These are phyloP conservation scores for Lepidocyrtoides sp. DNA, from an alignment of 2,888 invertebrate species.

Conservation along the genomic window DNA sequence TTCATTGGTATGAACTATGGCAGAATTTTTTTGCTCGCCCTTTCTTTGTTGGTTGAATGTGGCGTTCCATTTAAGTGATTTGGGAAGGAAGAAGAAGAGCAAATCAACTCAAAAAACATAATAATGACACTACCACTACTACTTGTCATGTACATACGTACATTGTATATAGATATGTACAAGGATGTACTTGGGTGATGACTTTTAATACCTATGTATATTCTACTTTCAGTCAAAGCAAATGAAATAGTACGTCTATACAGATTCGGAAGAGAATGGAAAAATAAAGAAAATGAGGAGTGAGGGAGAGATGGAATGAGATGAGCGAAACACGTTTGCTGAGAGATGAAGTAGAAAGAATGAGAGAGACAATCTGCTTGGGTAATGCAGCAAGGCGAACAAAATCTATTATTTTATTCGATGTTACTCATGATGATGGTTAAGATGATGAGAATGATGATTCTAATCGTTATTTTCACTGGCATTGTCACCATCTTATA, in stretches of 20 bases:
- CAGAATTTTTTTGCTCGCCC: neutral
- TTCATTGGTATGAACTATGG: neutral
- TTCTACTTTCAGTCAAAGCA: neutral
- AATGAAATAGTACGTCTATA: constrained; percentile 1
- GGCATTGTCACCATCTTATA: neutral
- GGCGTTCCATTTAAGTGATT: neutral
- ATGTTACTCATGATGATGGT: constrained; percentile 8
- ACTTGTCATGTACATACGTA: neutral
- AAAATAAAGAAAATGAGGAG: constrained; percentile 8
- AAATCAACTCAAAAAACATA: constrained; percentile 44
- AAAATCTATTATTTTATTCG: constrained; percentile 56
- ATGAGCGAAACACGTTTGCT: constrained; percentile 1
- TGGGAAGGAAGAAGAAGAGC: neutral
- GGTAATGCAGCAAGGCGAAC: constrained; percentile 35
- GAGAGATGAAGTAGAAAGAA: neutral
- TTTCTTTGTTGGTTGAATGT: neutral
- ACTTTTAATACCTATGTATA: neutral
- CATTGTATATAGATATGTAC: neutral
- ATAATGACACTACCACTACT: constrained; percentile 28
- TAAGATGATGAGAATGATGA: constrained; percentile 31
- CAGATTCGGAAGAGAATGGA: neutral
- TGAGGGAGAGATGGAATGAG: neutral
- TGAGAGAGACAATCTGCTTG: constrained; percentile 44
- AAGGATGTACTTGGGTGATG: neutral
- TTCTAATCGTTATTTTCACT: neutral